phyloP scores from a whole-genome alignment of 2,113 vertebrate species.

The Sapajus apella region DNA sequence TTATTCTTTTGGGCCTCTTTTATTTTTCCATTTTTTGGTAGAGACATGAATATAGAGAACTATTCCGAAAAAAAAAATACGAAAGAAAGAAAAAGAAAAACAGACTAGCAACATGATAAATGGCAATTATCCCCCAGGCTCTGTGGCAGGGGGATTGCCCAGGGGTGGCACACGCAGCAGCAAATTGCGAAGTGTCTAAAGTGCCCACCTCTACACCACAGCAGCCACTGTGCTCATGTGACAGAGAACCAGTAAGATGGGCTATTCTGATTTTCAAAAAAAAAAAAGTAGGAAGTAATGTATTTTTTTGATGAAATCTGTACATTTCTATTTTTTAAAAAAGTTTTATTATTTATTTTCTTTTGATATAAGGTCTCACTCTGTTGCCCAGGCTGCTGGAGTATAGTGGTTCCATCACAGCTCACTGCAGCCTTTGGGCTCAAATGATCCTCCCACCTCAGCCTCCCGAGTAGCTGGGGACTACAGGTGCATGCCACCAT shows the following conservation, averaged over 20 bases:
- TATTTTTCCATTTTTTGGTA: not conserved
- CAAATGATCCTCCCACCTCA: too few relatives aligned
- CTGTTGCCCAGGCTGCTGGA: too few relatives aligned
- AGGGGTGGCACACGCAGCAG: not conserved
- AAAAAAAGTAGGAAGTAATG: not conserved
- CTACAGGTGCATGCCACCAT: too few relatives aligned
- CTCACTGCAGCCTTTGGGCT: too few relatives aligned
- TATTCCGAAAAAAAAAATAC: not conserved
- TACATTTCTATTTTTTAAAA: too few relatives aligned
- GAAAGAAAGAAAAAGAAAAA: not conserved
- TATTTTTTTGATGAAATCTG: not conserved
- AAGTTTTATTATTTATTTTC: too few relatives aligned
- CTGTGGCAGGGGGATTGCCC: fast-evolving
- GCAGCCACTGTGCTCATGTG: not conserved
- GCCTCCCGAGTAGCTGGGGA: too few relatives aligned
- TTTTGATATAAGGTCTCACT: too few relatives aligned
- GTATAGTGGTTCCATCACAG: too few relatives aligned
- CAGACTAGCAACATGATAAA: not conserved
- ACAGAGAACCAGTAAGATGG: fast-evolving
- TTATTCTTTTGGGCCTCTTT: not conserved
- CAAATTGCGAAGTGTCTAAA: not conserved
- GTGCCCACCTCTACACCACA: fast-evolving
- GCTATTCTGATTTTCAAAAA: not conserved
- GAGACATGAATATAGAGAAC: not conserved
- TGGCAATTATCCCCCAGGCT: not conserved